Conservation (phyloP, 2,113 vertebrate genomes). For the Dolichotis patagonum region DNA sequence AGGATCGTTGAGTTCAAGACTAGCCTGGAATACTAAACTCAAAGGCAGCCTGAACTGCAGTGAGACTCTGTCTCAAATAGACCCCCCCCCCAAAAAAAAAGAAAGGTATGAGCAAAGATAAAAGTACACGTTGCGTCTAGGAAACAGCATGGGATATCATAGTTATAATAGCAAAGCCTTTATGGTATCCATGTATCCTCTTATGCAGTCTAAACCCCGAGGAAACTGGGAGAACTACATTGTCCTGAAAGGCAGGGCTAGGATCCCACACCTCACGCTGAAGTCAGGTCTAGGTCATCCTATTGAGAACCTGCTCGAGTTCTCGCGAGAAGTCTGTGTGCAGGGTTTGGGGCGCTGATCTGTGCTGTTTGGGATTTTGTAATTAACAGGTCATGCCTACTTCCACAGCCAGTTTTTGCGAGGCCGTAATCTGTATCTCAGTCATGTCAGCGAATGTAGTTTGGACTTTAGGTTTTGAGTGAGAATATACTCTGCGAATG, state of each 20-base stretch:
- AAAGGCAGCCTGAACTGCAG: too few relatives aligned
- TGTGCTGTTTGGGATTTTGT: background rate
- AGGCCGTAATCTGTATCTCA: background rate
- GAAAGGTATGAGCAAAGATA: background rate
- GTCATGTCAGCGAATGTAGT: background rate
- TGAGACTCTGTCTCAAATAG: background rate
- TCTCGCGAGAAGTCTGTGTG: background rate
- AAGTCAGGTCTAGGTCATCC: background rate
- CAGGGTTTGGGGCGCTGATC: background rate
- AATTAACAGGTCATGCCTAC: background rate
- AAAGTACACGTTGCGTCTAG: background rate
- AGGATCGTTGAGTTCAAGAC: too few relatives aligned
- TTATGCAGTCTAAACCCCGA: background rate
- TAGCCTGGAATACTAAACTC: too few relatives aligned
- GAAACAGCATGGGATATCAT: background rate
- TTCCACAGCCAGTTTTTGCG: background rate
- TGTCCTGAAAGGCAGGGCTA: background rate
- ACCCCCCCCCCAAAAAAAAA: background rate
- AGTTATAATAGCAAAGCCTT: background rate
- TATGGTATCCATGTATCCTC: background rate
- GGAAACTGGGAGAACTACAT: background rate
- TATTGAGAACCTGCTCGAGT: background rate
- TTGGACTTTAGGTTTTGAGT: background rate
- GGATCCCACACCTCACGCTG: background rate
- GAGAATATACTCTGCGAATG: background rate